Evolutionary conservation across 2,888 invertebrate species (phyloP), one percentile per base, ranked within the genome.

Genomic region (Colletes collaris): DNA sequence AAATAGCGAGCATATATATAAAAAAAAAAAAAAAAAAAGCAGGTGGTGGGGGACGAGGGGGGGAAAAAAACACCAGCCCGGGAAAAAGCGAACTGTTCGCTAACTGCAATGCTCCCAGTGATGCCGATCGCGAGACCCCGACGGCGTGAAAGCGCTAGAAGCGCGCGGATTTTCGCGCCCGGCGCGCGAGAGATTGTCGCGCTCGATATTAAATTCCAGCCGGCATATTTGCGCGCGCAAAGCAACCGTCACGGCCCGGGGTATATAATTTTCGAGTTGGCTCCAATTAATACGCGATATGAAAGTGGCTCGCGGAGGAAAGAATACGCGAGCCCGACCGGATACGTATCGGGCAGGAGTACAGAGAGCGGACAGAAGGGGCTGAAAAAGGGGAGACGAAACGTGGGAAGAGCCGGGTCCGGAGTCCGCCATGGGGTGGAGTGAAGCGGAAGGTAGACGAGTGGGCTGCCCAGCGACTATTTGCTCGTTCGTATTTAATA

Each of bases 201-300:
- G 69, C 65, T 63, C 76, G 79, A 73, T 86, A 86, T 84, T 86
- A 86, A 86, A 86, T 86, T 86, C 83, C 82, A 70, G 68, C 72
- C 73, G 80, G 80, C 77, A 87, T 88, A 87, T 87, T 86, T 84
- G 85, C 78, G 78, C 82, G 82, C 65, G 74, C 78, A 76, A 86
- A 86, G 83, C 86, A 83, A 84, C 83, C 27, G 27, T 84, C 82
- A 83, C 82, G 83, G 81, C 81, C 27, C 27, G 27, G 27, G 76
- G 87, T 80, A 86, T 86, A 90, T 89, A 85, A 88, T 88, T 90
- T 89, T 86, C 80, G 76, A 86, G 85, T 88, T 84, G 87, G 86
- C 85, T 88, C 82, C 89, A 88, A 90, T 89, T 89, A 88, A 89
- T 89, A 86, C 85, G 77, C 82, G 81, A 85, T 87, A 89, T 86